Percentiles rank a stretch among this genome's conserved stretches.
Conservation (phyloP, 2,113 vertebrate species). For the Nyctereutes procyonoides region DNA sequence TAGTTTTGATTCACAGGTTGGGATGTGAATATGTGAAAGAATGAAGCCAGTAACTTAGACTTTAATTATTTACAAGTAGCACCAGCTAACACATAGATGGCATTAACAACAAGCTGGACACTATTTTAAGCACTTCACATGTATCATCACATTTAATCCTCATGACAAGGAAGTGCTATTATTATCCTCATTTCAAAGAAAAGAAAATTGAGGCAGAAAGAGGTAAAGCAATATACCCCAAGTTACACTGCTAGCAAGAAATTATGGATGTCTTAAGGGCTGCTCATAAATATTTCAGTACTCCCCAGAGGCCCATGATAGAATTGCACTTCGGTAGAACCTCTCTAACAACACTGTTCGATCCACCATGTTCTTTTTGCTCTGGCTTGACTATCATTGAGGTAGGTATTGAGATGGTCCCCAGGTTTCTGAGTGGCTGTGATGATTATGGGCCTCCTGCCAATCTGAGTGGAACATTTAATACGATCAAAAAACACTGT, state of each 20-base stretch:
- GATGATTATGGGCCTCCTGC: background rate
- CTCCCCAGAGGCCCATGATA: background rate
- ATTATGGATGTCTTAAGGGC: background rate
- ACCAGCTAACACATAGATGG: background rate
- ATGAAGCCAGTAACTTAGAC: background rate
- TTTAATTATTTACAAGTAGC: slow-evolving; percentile 1
- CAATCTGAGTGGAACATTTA: background rate
- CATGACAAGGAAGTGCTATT: background rate
- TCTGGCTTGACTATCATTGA: background rate
- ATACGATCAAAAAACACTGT: background rate
- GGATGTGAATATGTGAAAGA: background rate
- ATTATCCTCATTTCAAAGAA: background rate
- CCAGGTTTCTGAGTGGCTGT: background rate
- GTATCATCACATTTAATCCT: background rate
- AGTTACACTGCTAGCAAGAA: background rate
- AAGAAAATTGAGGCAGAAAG: background rate
- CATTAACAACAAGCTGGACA: background rate
- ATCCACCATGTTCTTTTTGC: background rate
- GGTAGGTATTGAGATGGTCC: background rate
- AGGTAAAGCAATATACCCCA: background rate
- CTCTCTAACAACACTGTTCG: background rate
- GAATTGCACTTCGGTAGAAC: background rate
- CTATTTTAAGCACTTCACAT: background rate
- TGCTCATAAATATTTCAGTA: background rate
- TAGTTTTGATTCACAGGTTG: background rate